These are phyloP conservation scores for Vultur gryphus DNA, from an alignment of 2,797 vertebrate species.

Conservation along the genomic window DNA sequence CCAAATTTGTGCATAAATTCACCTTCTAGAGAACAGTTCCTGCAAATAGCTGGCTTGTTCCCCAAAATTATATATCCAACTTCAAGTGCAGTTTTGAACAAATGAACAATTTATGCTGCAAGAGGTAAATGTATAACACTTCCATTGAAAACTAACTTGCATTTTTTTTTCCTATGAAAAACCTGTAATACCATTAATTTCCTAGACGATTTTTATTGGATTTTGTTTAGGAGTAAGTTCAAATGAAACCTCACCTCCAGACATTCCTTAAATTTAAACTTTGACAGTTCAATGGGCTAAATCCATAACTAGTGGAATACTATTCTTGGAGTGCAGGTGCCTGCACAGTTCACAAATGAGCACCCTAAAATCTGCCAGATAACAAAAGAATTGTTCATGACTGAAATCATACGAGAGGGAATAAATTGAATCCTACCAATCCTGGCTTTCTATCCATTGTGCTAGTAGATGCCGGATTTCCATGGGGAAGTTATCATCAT, in stretches of 20 bases:
- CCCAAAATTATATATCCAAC: not conserved
- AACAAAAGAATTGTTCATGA: not conserved
- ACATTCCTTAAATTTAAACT: not conserved
- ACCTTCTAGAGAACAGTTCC: not conserved
- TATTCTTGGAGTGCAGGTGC: not conserved
- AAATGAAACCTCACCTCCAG: not conserved
- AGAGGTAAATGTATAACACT: not conserved
- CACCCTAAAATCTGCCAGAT: not conserved
- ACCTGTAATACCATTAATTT: not conserved
- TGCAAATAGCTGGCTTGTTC: not conserved
- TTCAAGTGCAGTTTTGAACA: not conserved
- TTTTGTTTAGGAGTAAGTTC: not conserved
- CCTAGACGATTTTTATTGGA: not conserved
- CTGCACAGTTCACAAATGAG: not conserved
- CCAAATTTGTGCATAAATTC: not conserved
- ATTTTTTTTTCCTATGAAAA: not conserved
- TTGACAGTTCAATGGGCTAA: not conserved
- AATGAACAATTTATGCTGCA: not conserved
- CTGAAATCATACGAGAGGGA: not conserved
- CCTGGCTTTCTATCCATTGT: conserved; percentile 92
- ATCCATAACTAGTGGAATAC: not conserved
- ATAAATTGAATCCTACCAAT: conserved; percentile 82
- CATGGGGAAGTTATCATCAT: conserved; percentile 97
- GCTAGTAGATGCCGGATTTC: conserved; percentile 93
- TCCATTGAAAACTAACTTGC: not conserved